Conservation (phyloP, 2,888 invertebrate species). For the Calliopum simillimum region DNA sequence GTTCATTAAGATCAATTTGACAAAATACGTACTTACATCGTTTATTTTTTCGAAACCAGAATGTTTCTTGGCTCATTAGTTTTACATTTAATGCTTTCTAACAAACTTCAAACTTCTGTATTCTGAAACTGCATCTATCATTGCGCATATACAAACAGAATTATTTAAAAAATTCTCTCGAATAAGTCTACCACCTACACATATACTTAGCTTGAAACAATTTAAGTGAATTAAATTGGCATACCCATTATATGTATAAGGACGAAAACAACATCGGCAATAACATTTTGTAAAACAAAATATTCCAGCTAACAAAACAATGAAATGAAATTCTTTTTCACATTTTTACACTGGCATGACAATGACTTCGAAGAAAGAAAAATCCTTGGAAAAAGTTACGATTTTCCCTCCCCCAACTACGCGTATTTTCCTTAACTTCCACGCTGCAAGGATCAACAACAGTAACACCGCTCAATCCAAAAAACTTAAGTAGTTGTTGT, state of each 20-base stretch:
- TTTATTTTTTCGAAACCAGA: no score
- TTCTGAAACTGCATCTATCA: no score
- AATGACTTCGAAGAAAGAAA: neutral
- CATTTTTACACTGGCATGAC: conserved; percentile 3
- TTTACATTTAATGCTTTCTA: no score
- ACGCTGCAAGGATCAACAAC: conserved; percentile 39
- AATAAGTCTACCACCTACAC: no score
- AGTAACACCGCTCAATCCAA: conserved; percentile 59
- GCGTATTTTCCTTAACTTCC: conserved; percentile 18
- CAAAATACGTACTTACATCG: no score
- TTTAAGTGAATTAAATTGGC: conserved; percentile 36
- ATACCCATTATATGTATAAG: conserved; percentile 6
- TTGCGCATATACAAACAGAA: no score
- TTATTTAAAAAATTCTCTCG: no score
- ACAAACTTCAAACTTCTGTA: no score
- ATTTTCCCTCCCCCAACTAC: conserved; percentile 2
- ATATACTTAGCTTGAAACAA: neutral
- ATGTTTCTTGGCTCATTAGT: no score
- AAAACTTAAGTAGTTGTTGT: conserved; percentile 63
- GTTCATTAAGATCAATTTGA: no score
- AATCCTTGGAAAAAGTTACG: conserved; percentile 17
- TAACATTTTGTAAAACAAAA: neutral
- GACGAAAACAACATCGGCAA: conserved; percentile 7
- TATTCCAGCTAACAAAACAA: no score
- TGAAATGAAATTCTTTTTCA: no score